Conservation (phyloP, 1,140 invertebrate species). For the Drosophila subobscura region DNA sequence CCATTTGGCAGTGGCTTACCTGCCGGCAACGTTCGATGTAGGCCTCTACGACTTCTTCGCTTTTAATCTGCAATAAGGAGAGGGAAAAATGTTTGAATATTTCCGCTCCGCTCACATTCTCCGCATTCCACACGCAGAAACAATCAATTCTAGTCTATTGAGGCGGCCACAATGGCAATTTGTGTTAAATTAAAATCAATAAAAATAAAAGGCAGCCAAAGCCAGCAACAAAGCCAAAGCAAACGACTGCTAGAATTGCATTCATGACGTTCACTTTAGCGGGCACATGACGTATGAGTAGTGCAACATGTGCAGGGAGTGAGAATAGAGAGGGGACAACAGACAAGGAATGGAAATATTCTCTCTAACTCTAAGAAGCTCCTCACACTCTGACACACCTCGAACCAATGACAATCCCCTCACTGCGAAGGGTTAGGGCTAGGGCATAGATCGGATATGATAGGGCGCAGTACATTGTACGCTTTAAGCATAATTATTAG, state of each 20-base stretch:
- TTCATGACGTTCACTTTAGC: constrained; percentile 25
- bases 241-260: constrained; percentile 14
- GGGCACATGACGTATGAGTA: constrained; percentile 42
- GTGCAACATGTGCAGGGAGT: constrained; percentile 2
- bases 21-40: constrained; percentile 87
- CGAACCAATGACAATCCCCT: too few relatives aligned
- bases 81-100: constrained; percentile 26
- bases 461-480: too few relatives aligned
- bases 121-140: constrained; percentile 13
- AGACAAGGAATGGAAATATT: too few relatives aligned
- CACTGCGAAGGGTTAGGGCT: too few relatives aligned
- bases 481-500: too few relatives aligned
- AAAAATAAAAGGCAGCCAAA: constrained; percentile 46
- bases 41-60: constrained; percentile 86
- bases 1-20: constrained; percentile 26
- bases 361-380: too few relatives aligned
- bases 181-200: constrained; percentile 78
- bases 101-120: constrained; percentile 42
- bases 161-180: constrained; percentile 54
- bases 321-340: background rate
- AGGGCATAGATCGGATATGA: too few relatives aligned
- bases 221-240: constrained; percentile 5
- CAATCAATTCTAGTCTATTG: constrained; percentile 40
- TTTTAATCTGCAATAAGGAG: constrained; percentile 83
- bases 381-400: too few relatives aligned